Evolutionary conservation across 2,888 invertebrate species (phyloP), one percentile per base, ranked within the genome.

Genomic region (Scaptomyza flava): DNA sequence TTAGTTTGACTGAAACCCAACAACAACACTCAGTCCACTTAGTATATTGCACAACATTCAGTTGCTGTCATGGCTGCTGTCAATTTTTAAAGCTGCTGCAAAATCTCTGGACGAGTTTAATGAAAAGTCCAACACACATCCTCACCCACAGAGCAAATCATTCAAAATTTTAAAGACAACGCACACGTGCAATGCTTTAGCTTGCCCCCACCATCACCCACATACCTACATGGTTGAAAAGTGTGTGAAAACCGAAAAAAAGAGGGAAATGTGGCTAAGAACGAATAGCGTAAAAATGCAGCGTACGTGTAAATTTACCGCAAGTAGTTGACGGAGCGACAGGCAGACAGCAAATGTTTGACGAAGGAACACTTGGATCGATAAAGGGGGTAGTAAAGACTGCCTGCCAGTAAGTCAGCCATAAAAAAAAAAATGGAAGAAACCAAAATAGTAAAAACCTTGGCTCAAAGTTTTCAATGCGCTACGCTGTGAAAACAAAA

Each of bases 391-490:
- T 34, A 42, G n/a, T n/a, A n/a, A 62, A 47, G 62, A 17, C 20
- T 53, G 34, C 23, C 41, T 52, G 67, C 41, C 62, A 34, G 75
- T 71, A 79, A 81, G 60, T 64, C 62, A 81, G 63, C 68, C 53
- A 53, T 67, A n/a, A 63, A n/a, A 23, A 34, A 23, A 34, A 50
- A 20, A 3, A 6, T 6, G 3, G 2, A 41, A n/a, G n/a, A 6
- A 17, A 33, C 6, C 9, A 6, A 12, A 9, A 17, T 6, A 50
- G n/a, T 17, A n/a, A 34, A 34, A 74, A 79, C 77, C 79, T 76
- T 81, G 81, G 85, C 85, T 82, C 87, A 79, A 79, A 87, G 67
- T 87, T 82, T 87, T 87, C 82, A 87, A 87, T 85, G 70, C 68
- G 54, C 82, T 70, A n/a, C 64, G 42, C 14, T 50, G 56, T 60